Evolutionary conservation across 92 coral and sea anemone species (phyloP).

Genomic region (Epizoanthus stellaris): DNA sequence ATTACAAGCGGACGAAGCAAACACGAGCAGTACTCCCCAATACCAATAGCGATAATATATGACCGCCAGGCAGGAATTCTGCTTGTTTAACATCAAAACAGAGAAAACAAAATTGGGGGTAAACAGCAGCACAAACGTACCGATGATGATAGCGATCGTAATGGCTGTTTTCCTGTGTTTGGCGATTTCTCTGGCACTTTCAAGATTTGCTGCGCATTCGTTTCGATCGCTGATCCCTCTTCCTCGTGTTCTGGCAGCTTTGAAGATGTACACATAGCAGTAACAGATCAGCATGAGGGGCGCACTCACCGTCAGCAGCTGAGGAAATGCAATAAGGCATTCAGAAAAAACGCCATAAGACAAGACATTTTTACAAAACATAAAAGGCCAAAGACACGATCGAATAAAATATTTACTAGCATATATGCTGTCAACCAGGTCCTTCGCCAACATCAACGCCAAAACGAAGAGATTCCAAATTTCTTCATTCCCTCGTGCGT

Average conservation of each 20-base stretch:
- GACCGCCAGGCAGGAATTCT: constrained; percentile 27
- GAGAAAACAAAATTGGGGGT: constrained; percentile 56
- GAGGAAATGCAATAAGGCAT: background rate
- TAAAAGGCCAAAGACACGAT: too few species aligned
- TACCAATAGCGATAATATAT: constrained; percentile 47
- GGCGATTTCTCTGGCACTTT: constrained; percentile 21
- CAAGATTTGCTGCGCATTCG: background rate
- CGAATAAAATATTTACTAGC: too few species aligned
- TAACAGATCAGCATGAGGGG: constrained; percentile 36
- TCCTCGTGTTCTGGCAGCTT: constrained; percentile 42
- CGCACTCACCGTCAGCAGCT: constrained; percentile 32
- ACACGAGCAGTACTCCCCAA: constrained; percentile 48
- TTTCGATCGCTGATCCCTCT: constrained; percentile 27
- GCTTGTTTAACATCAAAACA: constrained; percentile 25
- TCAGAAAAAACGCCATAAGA: too few species aligned
- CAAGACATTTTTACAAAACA: too few species aligned
- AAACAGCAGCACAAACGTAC: constrained; percentile 34
- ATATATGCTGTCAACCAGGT: too few species aligned
- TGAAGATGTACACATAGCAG: constrained; percentile 50
- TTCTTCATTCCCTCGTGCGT: too few species aligned
- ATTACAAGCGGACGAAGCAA: constrained; percentile 41
- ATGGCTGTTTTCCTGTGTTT: constrained; percentile 43
- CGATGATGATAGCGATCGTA: constrained; percentile 47
- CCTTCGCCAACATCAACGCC: too few species aligned
- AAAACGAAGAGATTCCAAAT: too few species aligned